Percentiles rank a stretch among this genome's conserved stretches.
These are phyloP conservation scores for Pandion haliaetus DNA, from an alignment of 2,113 vertebrate genomes.

Conservation along the genomic window DNA sequence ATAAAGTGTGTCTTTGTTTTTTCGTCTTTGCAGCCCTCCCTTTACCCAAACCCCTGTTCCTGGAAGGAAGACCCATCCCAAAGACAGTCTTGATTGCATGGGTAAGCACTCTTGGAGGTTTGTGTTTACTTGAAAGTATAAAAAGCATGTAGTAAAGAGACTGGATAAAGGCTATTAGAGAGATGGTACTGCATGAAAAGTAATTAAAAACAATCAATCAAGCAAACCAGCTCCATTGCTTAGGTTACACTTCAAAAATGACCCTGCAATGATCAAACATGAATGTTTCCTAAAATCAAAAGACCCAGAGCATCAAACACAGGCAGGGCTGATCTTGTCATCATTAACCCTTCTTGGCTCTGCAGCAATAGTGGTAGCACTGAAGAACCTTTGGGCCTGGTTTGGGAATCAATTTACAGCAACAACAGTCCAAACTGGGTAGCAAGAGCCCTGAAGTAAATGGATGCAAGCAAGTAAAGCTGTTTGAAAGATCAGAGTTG, in stretches of 20 bases:
- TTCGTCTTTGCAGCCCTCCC: conserved; percentile 42
- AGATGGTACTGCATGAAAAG: not conserved
- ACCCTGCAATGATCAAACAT: not conserved
- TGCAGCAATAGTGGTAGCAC: not conserved
- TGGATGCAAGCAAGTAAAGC: not conserved
- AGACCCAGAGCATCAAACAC: not conserved
- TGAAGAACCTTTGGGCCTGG: not conserved
- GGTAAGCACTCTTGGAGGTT: conserved; percentile 44
- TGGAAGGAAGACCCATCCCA: conserved; percentile 68
- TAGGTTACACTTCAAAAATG: not conserved
- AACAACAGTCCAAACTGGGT: not conserved
- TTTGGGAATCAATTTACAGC: not conserved
- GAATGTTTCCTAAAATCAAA: not conserved
- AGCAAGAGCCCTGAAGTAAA: not conserved
- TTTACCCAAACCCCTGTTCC: conserved; percentile 66
- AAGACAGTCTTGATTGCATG: conserved; percentile 68
- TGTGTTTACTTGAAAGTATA: not conserved
- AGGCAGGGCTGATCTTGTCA: not conserved
- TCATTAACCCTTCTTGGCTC: not conserved
- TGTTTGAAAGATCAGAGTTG: not conserved
- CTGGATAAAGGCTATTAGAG: not conserved
- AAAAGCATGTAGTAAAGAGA: not conserved
- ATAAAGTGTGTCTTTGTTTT: not conserved
- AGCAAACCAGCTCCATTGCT: not conserved
- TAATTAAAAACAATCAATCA: not conserved